Conservation (phyloP, 2,888 invertebrate genomes). For the Drosophila sordidula region DNA sequence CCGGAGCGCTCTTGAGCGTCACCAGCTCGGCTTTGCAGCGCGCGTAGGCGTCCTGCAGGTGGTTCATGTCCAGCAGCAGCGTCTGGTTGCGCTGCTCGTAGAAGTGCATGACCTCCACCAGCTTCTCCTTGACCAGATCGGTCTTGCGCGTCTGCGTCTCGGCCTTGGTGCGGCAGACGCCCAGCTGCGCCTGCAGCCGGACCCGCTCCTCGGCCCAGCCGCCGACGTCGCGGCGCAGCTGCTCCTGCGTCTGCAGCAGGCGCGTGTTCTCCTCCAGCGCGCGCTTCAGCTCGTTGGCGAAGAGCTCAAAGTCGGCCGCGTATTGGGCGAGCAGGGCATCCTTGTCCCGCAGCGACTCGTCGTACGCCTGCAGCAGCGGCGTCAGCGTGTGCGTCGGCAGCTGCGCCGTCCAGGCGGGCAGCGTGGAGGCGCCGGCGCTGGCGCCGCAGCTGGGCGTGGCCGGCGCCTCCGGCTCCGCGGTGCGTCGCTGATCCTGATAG, state of each 20-base stretch:
- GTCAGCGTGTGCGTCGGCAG: slow-evolving; percentile 84
- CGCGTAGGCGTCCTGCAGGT: slow-evolving; percentile 83
- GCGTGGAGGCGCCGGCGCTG: slow-evolving; percentile 6
- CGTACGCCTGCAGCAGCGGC: slow-evolving; percentile 91
- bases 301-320: slow-evolving; percentile 89
- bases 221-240: slow-evolving; percentile 85
- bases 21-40: slow-evolving; percentile 83
- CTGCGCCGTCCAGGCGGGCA: slow-evolving; percentile 51
- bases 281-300: slow-evolving; percentile 90
- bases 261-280: slow-evolving; percentile 90
- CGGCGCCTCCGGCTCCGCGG: slow-evolving; percentile 48
- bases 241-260: slow-evolving; percentile 86
- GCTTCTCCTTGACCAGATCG: slow-evolving; percentile 89
- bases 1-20: slow-evolving; percentile 67
- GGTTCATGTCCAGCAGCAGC: slow-evolving; percentile 83
- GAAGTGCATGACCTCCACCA: slow-evolving; percentile 90
- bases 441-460: background rate
- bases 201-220: slow-evolving; percentile 84
- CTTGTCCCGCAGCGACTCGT: slow-evolving; percentile 91
- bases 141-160: slow-evolving; percentile 87
- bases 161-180: slow-evolving; percentile 83
- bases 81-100: slow-evolving; percentile 90
- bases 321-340: slow-evolving; percentile 90
- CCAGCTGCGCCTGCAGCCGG: slow-evolving; percentile 82
- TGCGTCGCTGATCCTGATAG: slow-evolving; percentile 88